A percentile compares a stretch with the other conserved stretches of the same genome.
These are phyloP conservation scores for Riptortus pedestris DNA, from an alignment of 1,140 invertebrate genomes.

Conservation along the genomic window DNA sequence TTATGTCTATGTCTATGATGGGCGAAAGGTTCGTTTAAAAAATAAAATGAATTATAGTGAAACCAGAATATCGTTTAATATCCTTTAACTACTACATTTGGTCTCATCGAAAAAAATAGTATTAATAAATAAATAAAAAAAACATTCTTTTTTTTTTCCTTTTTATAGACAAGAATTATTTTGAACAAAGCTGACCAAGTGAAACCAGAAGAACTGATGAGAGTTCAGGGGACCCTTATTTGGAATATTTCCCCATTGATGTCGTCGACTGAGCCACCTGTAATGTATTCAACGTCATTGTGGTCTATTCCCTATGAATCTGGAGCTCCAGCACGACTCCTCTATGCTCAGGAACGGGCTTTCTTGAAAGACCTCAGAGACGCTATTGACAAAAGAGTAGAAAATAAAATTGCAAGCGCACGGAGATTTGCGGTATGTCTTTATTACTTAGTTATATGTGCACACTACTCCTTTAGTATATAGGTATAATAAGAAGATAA, in stretches of 20 bases:
- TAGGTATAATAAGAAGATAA: too few relatives aligned
- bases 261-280: constrained; percentile 83
- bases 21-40: too few relatives aligned
- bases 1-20: too few relatives aligned
- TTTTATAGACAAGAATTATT: constrained; percentile 67
- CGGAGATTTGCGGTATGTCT: constrained; percentile 76
- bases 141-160: too few relatives aligned
- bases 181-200: constrained; percentile 92
- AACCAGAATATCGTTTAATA: too few relatives aligned
- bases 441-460: background rate
- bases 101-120: too few relatives aligned
- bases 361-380: constrained; percentile 74
- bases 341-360: constrained; percentile 77
- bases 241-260: constrained; percentile 94
- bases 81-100: too few relatives aligned
- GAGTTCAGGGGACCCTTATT: constrained; percentile 84
- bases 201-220: constrained; percentile 81
- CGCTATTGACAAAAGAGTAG: constrained; percentile 75
- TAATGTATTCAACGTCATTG: constrained; percentile 86
- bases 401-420: constrained; percentile 87
- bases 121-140: too few relatives aligned
- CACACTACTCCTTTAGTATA: too few relatives aligned
- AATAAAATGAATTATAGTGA: too few relatives aligned
- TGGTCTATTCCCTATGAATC: constrained; percentile 77
- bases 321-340: constrained; percentile 61